Percentiles rank a stretch among this genome's conserved stretches.
Conservation (phyloP, 30 jellyfish, hydroid and myxozoan species). For the Hydractinia symbiolongicarpus region DNA sequence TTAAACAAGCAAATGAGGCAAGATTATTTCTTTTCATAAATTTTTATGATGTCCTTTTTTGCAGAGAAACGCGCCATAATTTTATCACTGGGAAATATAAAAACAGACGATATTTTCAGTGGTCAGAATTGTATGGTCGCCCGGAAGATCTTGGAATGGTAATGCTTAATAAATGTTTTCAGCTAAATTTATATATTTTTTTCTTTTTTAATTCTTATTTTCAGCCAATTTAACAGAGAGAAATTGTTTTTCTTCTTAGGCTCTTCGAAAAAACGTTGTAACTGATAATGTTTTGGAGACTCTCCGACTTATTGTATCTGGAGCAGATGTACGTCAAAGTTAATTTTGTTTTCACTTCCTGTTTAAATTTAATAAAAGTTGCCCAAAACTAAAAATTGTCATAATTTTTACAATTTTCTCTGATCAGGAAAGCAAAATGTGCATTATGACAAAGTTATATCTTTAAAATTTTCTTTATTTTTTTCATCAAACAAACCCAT, state of each 20-base stretch:
- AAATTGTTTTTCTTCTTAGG: conserved; percentile 27
- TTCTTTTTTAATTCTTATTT: neutral
- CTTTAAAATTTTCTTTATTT: too few species aligned
- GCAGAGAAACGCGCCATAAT: conserved; percentile 46
- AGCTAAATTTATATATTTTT: neutral
- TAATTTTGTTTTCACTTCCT: neutral
- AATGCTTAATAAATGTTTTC: neutral
- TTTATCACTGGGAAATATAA: conserved; percentile 53
- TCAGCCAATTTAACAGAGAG: neutral
- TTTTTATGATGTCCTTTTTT: neutral
- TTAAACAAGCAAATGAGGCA: too few species aligned
- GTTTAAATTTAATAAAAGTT: too few species aligned
- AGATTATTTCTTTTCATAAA: neutral
- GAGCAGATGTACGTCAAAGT: conserved; percentile 56
- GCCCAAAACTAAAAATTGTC: too few species aligned
- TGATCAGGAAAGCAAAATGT: too few species aligned
- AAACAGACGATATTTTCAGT: conserved; percentile 44
- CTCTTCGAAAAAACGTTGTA: conserved; percentile 48
- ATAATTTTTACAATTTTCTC: too few species aligned
- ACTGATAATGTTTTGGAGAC: conserved; percentile 61
- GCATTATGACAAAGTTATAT: too few species aligned
- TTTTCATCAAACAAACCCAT: too few species aligned
- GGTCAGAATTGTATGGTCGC: conserved; percentile 62
- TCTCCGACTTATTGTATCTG: conserved; percentile 55
- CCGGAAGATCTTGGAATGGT: conserved; percentile 68